Evolutionary conservation across 2,797 vertebrate species (phyloP), one percentile per base, ranked within the genome.

Genomic region (Argyrosomus regius): DNA sequence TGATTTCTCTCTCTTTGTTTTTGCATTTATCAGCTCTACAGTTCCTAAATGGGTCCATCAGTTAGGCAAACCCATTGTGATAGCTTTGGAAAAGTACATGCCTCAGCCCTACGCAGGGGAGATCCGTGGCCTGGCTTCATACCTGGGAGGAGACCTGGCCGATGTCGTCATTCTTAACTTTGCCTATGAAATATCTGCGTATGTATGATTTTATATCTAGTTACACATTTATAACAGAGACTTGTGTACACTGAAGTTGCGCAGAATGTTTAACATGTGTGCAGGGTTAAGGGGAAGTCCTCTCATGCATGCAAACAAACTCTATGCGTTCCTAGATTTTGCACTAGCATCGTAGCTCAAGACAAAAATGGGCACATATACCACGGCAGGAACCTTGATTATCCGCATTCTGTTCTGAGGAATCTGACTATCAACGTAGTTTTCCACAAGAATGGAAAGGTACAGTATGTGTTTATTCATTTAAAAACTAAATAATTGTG

Each of bases 361-460:
- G 97, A 98, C 87, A 89, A 79, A 73, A 90, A 88, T 31, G 98
- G 98, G 16, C 92, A 91, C 46, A 88, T 99, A 63, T 98, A 96
- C 88, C 98, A 99, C 0, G 98, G 97, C 28, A 96, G 98, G 76
- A 99, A 99, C 84, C 90, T 99, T 64, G 98, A 99, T 86, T 99
- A 97, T 11, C 81, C 45, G 1, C 96, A 96, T 75, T 76, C 93
- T 56, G 50, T 96, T 69, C 82, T 99, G 69, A 95, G 87, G 86
- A 97, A 98, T 82, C 14, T 98, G 49, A 99, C 97, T 0, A 6
- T 97, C 16, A 92, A 99, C 13, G 78, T 99, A 57, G 65, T 81
- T 60, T 99, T 98, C 50, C 76, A 95, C 45, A 97, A 93, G 89
- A 90, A 95, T 4, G 97, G 96, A 53, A 65, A 97, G 96, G 98